phyloP scores from a whole-genome alignment of 2,113 vertebrate species.

The Cyprichromis sp. region DNA sequence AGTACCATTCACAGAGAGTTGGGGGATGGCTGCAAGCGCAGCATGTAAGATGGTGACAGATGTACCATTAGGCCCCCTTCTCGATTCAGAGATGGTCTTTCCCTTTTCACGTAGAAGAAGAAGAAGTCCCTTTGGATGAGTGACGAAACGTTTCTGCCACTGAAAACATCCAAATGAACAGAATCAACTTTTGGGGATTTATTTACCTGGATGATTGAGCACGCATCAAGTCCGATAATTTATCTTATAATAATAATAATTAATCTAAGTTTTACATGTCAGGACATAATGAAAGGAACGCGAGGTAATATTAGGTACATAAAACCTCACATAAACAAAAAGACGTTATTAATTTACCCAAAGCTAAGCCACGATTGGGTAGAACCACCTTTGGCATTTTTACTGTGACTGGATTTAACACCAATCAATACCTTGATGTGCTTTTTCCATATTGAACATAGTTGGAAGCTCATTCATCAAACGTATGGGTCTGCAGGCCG shows the following conservation, averaged over 20 bases:
- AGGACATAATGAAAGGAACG: background rate
- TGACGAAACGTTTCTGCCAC: background rate
- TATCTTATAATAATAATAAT: background rate
- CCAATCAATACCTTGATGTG: background rate
- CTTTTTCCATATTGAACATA: background rate
- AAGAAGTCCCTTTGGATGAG: background rate
- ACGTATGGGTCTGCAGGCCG: rapidly evolving
- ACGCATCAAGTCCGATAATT: background rate
- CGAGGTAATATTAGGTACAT: background rate
- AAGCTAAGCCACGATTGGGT: background rate
- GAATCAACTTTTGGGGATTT: background rate
- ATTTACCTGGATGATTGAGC: background rate
- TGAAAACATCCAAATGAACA: background rate
- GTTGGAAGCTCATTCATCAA: background rate
- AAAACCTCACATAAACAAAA: background rate
- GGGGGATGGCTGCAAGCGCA: background rate
- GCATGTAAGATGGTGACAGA: rapidly evolving
- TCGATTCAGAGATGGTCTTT: background rate
- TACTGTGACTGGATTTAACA: background rate
- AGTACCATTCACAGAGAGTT: background rate
- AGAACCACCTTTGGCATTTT: background rate
- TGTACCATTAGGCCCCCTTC: background rate
- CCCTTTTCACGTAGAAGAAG: background rate
- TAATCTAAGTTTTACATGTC: background rate
- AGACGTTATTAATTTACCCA: background rate